Evolutionary conservation across 2,888 invertebrate genomes (phyloP), one percentile per base, ranked within the genome.

Genomic region (Onthophagus sagittarius): DNA sequence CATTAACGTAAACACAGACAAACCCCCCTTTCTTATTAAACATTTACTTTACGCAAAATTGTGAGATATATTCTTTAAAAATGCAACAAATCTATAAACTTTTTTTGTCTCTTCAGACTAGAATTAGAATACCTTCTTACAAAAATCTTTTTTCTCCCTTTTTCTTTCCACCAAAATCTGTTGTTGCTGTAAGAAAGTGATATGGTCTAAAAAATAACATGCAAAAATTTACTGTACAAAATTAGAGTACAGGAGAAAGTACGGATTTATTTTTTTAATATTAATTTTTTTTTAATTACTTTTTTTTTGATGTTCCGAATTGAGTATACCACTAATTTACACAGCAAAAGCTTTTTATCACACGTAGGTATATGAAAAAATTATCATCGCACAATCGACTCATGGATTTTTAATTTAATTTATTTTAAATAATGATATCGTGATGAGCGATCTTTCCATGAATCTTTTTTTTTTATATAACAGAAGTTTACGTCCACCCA

Each of bases 281-380:
- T 23, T 23, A 23, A 1, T 23, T 67, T 15, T 67, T 64, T 67
- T 67, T 15, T n/a, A n/a, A n/a, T 15, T 23, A 11, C 11, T 5
- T 23, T 67, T 15, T 67, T 64, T 67, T 67, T 15, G 23, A 67
- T 67, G 32, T 67, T 32, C 23, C 67, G 23, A 23, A 23, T 23
- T 23, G 39, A 53, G 39, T 53, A 53, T 53, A 53, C 39, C 32
- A n/a, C 67, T 67, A 67, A 67, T n/a, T 15, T 67, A 67, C 67
- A 67, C 67, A 67, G 67, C 67, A 67, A 67, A 67, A 67, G 67
- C 67, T 67, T 63, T 23, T 53, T 67, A 67, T 67, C 67, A 67
- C 67, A 67, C 67, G 32, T 67, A 67, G 67, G 67, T 67, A 67
- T 67, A 67, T 31, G 67, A 63, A 63, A 63, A 63, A 5, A 15